A percentile compares a stretch with the other conserved stretches of the same genome.
Evolutionary conservation across 2,797 vertebrate species (phyloP).

Genomic region (Ispidina picta): DNA sequence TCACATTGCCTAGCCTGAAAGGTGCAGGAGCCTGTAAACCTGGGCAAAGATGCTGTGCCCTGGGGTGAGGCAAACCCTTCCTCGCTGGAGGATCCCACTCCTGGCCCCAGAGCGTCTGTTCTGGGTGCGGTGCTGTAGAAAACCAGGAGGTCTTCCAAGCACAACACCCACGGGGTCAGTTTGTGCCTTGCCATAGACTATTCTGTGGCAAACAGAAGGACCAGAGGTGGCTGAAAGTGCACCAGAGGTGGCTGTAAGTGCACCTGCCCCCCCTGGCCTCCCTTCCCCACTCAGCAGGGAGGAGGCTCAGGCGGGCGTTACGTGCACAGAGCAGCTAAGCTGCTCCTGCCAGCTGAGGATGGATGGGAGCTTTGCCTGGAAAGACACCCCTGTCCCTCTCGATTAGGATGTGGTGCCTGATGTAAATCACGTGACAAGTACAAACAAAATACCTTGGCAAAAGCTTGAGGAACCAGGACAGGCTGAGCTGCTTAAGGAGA

Average conservation of each 20-base stretch:
- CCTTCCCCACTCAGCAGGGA: not conserved
- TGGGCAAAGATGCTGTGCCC: not conserved
- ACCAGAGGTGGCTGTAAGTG: not conserved
- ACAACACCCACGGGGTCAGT: not conserved
- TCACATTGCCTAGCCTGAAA: not conserved
- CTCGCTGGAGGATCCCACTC: not conserved
- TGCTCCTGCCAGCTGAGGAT: not conserved
- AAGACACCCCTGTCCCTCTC: conserved; percentile 33
- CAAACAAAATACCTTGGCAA: conserved; percentile 71
- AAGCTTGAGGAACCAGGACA: conserved; percentile 63
- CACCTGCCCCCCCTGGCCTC: not conserved
- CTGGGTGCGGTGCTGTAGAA: not conserved
- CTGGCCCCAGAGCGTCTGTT: not conserved
- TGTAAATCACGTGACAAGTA: conserved; percentile 57
- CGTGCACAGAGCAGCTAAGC: conserved; percentile 11
- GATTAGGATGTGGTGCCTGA: conserved; percentile 59
- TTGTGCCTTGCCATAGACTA: not conserved
- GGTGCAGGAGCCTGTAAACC: not conserved
- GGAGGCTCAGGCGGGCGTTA: not conserved
- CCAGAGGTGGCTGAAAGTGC: not conserved
- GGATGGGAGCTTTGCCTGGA: conserved; percentile 58
- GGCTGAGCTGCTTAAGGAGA: conserved; percentile 73
- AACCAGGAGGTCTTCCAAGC: not conserved
- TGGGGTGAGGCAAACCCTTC: not conserved
- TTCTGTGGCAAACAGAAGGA: not conserved